Percentiles rank a stretch among this genome's conserved stretches.
phyloP scores from a whole-genome alignment of 2,797 vertebrate genomes.

The Clarias laeviceps region DNA sequence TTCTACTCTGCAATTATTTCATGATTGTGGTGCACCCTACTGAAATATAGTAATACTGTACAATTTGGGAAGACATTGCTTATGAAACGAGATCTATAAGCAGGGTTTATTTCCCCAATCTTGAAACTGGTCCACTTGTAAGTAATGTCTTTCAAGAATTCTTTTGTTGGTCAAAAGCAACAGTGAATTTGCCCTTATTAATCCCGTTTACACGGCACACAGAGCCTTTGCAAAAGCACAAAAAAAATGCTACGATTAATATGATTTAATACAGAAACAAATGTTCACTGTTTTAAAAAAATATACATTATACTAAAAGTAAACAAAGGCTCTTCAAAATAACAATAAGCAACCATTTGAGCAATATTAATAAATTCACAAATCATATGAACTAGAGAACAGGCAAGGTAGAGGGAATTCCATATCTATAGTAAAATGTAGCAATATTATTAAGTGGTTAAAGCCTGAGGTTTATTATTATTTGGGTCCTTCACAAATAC shows the following conservation, averaged over 20 bases:
- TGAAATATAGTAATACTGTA: neutral
- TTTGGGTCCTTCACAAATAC: neutral
- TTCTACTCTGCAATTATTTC: neutral
- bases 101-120: neutral
- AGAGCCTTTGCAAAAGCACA: neutral
- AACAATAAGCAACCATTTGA: conserved; percentile 4
- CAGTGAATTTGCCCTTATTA: neutral
- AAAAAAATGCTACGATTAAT: neutral
- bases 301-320: neutral
- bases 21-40: neutral
- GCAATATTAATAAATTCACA: neutral
- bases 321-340: neutral
- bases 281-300: neutral
- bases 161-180: neutral
- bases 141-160: neutral
- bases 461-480: neutral
- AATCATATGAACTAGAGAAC: neutral
- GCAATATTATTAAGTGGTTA: neutral
- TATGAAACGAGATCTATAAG: neutral
- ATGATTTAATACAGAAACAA: neutral
- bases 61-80: neutral
- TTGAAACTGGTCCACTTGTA: neutral
- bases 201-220: neutral
- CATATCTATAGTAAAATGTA: neutral
- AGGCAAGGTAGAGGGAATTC: neutral